Evolutionary conservation across 2,797 vertebrate genomes (phyloP).

Genomic region (Coregonus sp.): DNA sequence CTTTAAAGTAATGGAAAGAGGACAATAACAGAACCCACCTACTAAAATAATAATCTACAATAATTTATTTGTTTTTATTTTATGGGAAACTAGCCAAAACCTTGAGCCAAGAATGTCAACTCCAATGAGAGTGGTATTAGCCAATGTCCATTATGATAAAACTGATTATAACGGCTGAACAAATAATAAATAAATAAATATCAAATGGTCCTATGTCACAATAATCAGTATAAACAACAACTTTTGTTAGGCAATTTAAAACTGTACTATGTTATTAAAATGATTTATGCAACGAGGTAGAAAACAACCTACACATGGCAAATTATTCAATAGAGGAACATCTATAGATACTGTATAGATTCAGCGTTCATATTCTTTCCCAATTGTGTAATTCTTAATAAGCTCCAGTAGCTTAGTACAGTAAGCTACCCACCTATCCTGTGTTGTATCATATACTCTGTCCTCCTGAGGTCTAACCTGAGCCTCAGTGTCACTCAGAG

Average conservation of each 20-base stretch:
- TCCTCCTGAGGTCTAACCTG: conserved; percentile 67
- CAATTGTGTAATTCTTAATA: not conserved
- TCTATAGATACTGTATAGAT: not conserved
- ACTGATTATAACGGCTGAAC: not conserved
- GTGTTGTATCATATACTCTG: conserved; percentile 24
- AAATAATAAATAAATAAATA: not conserved
- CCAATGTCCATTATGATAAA: conserved; percentile 2
- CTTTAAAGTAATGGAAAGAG: conserved; percentile 36
- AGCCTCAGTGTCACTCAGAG: conserved; percentile 73
- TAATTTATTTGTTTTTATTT: not conserved
- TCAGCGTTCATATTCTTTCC: not conserved
- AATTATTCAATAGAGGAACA: not conserved
- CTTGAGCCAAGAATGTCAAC: not conserved
- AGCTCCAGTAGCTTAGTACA: conserved; percentile 20
- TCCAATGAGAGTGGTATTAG: not conserved
- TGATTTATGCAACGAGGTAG: no score
- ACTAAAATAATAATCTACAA: conserved; percentile 1
- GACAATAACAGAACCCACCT: not conserved
- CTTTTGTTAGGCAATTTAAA: not conserved
- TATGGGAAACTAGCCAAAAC: not conserved
- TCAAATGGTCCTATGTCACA: not conserved
- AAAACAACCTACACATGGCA: not conserved
- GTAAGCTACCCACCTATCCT: conserved; percentile 48
- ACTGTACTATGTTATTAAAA: no score
- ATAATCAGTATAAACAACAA: not conserved